Percentiles rank a stretch among this genome's conserved stretches.
Conservation (phyloP, 1,140 invertebrate genomes). For the Samia ricini region DNA sequence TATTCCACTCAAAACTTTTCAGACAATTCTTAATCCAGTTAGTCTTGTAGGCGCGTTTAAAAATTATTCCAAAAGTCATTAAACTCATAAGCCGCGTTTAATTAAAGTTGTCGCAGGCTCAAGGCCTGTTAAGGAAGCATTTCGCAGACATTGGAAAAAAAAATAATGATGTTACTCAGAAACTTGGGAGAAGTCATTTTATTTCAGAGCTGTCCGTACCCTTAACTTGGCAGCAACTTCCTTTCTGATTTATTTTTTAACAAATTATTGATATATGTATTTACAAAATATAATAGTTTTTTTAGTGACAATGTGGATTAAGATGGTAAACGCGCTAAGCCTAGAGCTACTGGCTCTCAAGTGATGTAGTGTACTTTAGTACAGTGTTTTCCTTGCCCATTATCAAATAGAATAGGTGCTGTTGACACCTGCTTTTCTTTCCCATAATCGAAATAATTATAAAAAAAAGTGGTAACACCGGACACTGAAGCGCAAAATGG, state of each 20-base stretch:
- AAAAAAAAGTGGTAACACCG: too few species aligned
- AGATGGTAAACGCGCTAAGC: too few species aligned
- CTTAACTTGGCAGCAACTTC: background rate
- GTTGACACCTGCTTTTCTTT: too few species aligned
- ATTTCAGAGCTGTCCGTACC: background rate
- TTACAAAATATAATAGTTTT: too few species aligned
- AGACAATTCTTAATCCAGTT: constrained; percentile 55
- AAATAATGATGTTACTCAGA: constrained; percentile 28
- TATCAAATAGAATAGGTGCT: too few species aligned
- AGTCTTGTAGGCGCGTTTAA: constrained; percentile 42
- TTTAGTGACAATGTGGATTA: too few species aligned
- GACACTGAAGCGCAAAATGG: too few species aligned
- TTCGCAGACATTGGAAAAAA: constrained; percentile 50
- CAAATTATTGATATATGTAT: too few species aligned
- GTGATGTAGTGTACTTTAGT: too few species aligned
- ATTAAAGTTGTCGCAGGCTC: constrained; percentile 54
- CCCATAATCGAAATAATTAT: too few species aligned
- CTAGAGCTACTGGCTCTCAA: too few species aligned
- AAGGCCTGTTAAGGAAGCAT: constrained; percentile 29
- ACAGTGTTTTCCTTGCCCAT: too few species aligned
- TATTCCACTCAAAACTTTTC: constrained; percentile 40
- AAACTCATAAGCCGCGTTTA: constrained; percentile 58
- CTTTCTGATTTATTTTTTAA: background rate
- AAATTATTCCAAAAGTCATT: constrained; percentile 56
- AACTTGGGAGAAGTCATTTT: background rate